phyloP scores from a whole-genome alignment of 1,140 invertebrate genomes.

The Lucilia sericata region DNA sequence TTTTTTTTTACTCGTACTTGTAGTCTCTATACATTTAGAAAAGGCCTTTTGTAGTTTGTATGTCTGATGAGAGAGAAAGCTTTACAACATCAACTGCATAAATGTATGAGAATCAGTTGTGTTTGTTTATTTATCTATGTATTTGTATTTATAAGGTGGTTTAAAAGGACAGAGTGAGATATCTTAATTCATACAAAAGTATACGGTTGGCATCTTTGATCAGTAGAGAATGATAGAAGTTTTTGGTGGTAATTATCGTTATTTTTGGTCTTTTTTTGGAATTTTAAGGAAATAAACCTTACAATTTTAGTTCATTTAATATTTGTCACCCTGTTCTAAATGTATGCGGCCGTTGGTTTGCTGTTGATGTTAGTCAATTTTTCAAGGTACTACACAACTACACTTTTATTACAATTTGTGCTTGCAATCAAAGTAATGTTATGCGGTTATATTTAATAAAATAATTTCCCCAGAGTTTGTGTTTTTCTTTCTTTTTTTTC shows the following conservation, averaged over 20 bases:
- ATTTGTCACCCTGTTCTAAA: not conserved
- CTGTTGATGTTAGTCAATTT: not conserved
- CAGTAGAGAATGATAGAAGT: too few species aligned
- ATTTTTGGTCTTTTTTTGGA: too few species aligned
- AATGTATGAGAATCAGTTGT: not conserved
- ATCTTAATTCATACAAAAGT: too few species aligned
- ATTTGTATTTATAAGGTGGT: not conserved
- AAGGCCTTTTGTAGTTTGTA: not conserved
- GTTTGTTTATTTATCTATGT: not conserved
- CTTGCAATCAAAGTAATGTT: constrained; percentile 34
- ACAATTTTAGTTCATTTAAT: not conserved
- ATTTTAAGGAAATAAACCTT: too few species aligned
- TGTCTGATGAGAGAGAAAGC: not conserved
- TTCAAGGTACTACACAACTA: not conserved
- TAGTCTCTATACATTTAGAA: not conserved
- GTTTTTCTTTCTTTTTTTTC: not conserved
- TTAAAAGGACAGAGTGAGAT: too few species aligned
- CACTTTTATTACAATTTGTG: not conserved
- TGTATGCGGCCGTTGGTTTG: not conserved
- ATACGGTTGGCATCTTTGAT: too few species aligned
- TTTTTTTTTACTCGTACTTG: not conserved
- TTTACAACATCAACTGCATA: too few species aligned
- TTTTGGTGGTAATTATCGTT: too few species aligned
- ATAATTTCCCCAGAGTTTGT: constrained; percentile 39
- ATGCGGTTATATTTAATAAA: constrained; percentile 43